Base-by-base conservation (phyloP, 1,140 invertebrate genomes). In the Drepana arcuata region DNA sequence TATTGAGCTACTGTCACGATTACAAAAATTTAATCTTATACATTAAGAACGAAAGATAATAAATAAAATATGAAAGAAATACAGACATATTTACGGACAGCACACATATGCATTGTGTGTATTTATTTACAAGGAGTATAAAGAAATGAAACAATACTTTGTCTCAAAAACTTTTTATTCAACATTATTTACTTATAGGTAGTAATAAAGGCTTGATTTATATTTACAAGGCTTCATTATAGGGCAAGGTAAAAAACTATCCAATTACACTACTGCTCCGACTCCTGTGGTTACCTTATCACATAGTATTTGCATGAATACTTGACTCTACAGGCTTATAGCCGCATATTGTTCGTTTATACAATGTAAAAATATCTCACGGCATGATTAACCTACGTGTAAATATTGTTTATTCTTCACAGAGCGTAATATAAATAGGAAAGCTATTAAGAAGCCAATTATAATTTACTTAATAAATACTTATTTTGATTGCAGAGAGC, bases 161-260 rank as follows among this genome's bases (percentile, higher is more conserved):
- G 57, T 72, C 44, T 66, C 60, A 65, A 77, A 71, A 71, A 55
- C 52, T 59, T 75, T 78, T 77, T 69, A 69, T 69, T 77, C 54
- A 81, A 81, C 77, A 79, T 78, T 77, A 57, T 67, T 66, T 70
- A 49, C 73, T 81, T 81, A 80, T 37, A n/a, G n/a, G n/a, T n/a
- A 50, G 62, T 77, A 68, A 53, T 73, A 81, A 81, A 81, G 72
- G 73, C 73, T 77, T 73, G 57, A 61, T 72, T 70, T 62, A 61
- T 81, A 81, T 81, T 67, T 81, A 81, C 77, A 81, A 72, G 77
- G 73, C 70, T 74, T 78, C 68, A 81, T 68, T 75, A 79, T 68
- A 75, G 69, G 71, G 70, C 72, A 79, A 78, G 71, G 72, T 79
- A 78, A 68, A 79, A 77, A 81, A 75, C 66, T 75, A 72, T 70